Evolutionary conservation across 64 coral and sea anemone genomes (phyloP).

Genomic region (Dendrophyllia cribrosa): DNA sequence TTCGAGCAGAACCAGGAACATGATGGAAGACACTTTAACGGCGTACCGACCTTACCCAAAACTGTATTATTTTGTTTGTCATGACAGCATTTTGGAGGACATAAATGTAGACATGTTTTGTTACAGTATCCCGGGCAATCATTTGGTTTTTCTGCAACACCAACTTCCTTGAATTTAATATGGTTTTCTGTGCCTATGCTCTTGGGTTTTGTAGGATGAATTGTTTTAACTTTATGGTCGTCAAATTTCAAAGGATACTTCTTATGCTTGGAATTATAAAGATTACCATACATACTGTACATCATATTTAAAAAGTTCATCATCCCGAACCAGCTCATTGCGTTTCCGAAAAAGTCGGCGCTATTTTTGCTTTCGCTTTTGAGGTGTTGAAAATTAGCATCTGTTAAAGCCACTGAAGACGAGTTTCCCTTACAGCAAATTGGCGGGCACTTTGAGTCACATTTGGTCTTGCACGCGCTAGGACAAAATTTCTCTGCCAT

Average conservation of each 20-base stretch:
- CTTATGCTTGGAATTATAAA: constrained; percentile 5
- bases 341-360: constrained; percentile 46
- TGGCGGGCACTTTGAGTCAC: constrained; percentile 80
- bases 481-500: constrained; percentile 84
- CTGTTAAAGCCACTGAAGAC: background rate
- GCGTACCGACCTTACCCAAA: background rate
- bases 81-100: constrained; percentile 37
- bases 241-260: background rate
- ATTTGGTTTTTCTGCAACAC: background rate
- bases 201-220: constrained; percentile 7
- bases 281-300: constrained; percentile 70
- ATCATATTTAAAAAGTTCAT: constrained; percentile 91
- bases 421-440: constrained; percentile 77
- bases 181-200: background rate
- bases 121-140: constrained; percentile 12
- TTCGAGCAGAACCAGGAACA: constrained; percentile 20
- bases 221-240: background rate
- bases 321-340: constrained; percentile 88
- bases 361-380: constrained; percentile 12
- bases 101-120: constrained; percentile 8
- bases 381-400: background rate
- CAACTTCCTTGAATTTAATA: background rate
- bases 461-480: constrained; percentile 60
- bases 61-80: background rate
- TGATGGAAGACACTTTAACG: background rate